Percentiles rank a stretch among this genome's conserved stretches.
phyloP scores from a whole-genome alignment of 2,888 invertebrate species.

The Lycocerus yunnanus region DNA sequence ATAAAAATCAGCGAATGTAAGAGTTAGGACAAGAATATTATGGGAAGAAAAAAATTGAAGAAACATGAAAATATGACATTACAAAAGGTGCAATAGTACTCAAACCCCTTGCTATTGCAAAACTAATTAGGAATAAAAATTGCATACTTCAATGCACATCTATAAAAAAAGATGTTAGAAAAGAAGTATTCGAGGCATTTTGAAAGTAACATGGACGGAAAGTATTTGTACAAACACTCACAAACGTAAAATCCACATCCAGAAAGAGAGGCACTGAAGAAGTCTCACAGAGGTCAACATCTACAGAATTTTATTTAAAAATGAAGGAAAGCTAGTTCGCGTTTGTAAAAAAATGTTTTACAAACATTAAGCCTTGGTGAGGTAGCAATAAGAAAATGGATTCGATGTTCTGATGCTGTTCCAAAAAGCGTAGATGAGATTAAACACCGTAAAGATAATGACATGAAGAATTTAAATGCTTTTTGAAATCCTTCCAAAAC shows the following conservation, averaged over 20 bases:
- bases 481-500: not conserved
- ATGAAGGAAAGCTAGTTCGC: too few relatives aligned
- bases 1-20: not conserved
- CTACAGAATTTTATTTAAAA: not conserved
- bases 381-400: not conserved
- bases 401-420: not conserved
- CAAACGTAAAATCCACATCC: not conserved
- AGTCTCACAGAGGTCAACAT: not conserved
- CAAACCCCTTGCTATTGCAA: not conserved
- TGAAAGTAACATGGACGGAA: not conserved
- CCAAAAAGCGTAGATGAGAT: not conserved
- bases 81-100: not conserved
- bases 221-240: not conserved
- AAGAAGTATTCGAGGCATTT: not conserved
- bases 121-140: not conserved
- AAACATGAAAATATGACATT: not conserved
- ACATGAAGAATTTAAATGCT: not conserved
- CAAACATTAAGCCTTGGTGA: not conserved
- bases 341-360: conserved; percentile 7
- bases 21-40: not conserved
- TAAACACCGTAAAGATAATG: not conserved
- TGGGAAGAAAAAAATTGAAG: not conserved
- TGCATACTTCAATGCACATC: not conserved
- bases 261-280: conserved; percentile 1
- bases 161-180: not conserved